A percentile compares a stretch with the other conserved stretches of the same genome.
Evolutionary conservation across 2,113 vertebrate species (phyloP).

Genomic region (Turdus rufiventris): DNA sequence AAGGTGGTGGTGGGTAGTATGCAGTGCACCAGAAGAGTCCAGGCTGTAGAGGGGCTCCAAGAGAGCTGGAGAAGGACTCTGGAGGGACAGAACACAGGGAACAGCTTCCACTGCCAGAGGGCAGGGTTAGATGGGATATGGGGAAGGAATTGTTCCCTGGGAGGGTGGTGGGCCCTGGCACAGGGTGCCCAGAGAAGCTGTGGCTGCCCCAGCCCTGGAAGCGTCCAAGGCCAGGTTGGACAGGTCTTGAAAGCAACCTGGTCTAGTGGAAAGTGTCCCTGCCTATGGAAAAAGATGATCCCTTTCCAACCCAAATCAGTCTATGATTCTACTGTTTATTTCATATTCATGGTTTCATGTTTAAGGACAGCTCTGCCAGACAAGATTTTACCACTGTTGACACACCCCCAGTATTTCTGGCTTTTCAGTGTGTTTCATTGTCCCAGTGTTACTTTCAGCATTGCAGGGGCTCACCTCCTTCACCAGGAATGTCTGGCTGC

Average conservation of each 20-base stretch:
- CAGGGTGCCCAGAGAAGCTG: neutral
- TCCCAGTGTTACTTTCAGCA: neutral
- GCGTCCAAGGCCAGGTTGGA: neutral
- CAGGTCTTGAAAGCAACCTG: neutral
- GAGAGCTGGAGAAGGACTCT: neutral
- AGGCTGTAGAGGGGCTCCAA: neutral
- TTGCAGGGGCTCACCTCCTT: neutral
- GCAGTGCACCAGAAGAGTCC: no score
- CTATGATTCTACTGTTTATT: neutral
- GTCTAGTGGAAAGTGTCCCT: accelerated
- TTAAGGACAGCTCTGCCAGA: neutral
- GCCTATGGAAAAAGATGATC: neutral
- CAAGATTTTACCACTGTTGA: neutral
- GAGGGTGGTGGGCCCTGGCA: neutral
- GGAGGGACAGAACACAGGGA: neutral
- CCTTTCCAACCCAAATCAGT: neutral
- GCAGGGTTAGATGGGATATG: neutral
- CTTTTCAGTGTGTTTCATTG: neutral
- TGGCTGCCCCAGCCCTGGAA: neutral
- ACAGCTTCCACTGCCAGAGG: neutral
- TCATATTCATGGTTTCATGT: neutral
- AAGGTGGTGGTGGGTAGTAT: neutral
- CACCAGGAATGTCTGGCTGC: neutral
- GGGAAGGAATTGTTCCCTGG: neutral
- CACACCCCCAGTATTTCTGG: neutral